phyloP scores from a whole-genome alignment of 2,888 invertebrate species.

The Patella pellucida region DNA sequence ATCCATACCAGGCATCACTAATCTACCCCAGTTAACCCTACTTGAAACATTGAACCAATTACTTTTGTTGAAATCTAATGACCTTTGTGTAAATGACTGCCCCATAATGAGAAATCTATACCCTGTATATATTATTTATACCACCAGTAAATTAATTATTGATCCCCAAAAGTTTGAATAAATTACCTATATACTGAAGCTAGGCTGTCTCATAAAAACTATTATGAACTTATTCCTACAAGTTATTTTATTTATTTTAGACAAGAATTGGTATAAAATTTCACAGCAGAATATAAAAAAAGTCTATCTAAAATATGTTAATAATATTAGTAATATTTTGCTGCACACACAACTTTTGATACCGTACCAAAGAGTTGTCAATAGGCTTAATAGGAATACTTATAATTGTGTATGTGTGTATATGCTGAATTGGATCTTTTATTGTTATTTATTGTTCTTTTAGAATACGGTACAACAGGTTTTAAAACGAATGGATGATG shows the following conservation, averaged over 20 bases:
- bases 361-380: neutral
- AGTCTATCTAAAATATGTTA: no score
- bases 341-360: neutral
- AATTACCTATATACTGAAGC: neutral
- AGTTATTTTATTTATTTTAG: neutral
- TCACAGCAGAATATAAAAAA: no score
- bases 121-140: no score
- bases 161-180: neutral
- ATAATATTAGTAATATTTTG: no score
- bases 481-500: slow-evolving; percentile 92
- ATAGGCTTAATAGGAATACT: neutral
- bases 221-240: neutral
- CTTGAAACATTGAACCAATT: no score
- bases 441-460: slow-evolving; percentile 11
- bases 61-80: no score
- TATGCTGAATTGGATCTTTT: neutral
- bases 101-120: no score
- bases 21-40: no score
- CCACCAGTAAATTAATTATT: neutral
- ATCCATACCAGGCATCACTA: no score
- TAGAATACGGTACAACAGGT: slow-evolving; percentile 77
- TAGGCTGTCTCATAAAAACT: neutral
- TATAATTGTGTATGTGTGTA: neutral
- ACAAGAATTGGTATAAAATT: neutral
- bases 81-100: no score